Evolutionary conservation across 2,888 invertebrate species (phyloP).

Genomic region (Subacronicta megacephala): DNA sequence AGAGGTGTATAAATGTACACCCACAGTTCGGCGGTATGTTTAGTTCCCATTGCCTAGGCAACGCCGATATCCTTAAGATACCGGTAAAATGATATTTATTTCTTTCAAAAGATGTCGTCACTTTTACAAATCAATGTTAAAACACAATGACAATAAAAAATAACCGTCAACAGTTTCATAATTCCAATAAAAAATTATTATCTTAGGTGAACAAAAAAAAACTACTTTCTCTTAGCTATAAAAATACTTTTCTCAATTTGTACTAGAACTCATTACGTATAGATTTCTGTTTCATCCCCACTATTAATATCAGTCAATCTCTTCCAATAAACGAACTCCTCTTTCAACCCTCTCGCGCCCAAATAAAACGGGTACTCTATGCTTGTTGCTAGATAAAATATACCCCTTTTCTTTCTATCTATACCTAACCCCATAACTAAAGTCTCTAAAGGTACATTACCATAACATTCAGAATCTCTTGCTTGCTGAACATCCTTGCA

Average conservation of each 20-base stretch:
- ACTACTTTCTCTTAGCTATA: too few species aligned
- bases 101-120: too few species aligned
- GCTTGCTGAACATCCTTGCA: conserved; percentile 80
- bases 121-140: too few species aligned
- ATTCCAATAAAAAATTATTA: too few species aligned
- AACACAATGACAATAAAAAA: too few species aligned
- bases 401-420: conserved; percentile 70
- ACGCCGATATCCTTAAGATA: too few species aligned
- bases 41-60: too few species aligned
- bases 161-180: too few species aligned
- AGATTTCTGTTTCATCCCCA: conserved; percentile 75
- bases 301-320: conserved; percentile 74
- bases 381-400: conserved; percentile 79
- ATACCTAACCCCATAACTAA: conserved; percentile 73
- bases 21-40: too few species aligned
- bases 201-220: too few species aligned
- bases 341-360: conserved; percentile 73
- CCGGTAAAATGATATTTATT: too few species aligned
- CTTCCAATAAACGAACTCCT: conserved; percentile 76
- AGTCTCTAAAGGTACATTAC: conserved; percentile 67
- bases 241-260: not conserved
- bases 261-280: conserved; percentile 61
- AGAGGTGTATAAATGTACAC: too few species aligned
- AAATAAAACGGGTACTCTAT: conserved; percentile 78
- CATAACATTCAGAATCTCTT: conserved; percentile 75